Evolutionary conservation across 2,797 vertebrate genomes (phyloP).

Genomic region (Eleutherodactylus coqui): DNA sequence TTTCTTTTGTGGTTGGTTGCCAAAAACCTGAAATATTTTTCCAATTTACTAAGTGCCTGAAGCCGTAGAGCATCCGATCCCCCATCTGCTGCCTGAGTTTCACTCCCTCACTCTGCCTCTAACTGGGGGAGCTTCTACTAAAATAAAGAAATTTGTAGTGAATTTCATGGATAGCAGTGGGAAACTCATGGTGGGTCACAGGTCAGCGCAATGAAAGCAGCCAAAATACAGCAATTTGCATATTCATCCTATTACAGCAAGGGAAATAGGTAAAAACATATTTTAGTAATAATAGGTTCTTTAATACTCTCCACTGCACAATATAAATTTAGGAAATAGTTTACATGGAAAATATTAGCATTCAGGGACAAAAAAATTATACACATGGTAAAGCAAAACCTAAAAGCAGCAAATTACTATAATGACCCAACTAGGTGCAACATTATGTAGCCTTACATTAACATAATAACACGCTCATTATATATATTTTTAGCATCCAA

Average conservation of each 20-base stretch:
- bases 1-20: slow-evolving; percentile 46
- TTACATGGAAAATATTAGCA: background rate
- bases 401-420: background rate
- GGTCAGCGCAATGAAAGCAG: slow-evolving; percentile 42
- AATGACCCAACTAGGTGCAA: background rate
- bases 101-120: slow-evolving; percentile 34
- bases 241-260: slow-evolving; percentile 3
- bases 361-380: background rate
- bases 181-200: slow-evolving; percentile 46
- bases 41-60: slow-evolving; percentile 58
- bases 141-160: slow-evolving; percentile 56
- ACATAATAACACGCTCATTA: background rate
- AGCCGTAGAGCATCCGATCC: slow-evolving; percentile 53
- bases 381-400: background rate
- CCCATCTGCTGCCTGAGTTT: slow-evolving; percentile 45
- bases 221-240: slow-evolving; percentile 22
- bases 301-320: background rate
- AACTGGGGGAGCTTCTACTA: slow-evolving; percentile 4
- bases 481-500: too few relatives aligned
- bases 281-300: background rate
- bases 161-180: slow-evolving; percentile 55
- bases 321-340: background rate
- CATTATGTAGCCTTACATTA: background rate
- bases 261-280: background rate
- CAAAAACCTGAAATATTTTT: slow-evolving; percentile 54